These are phyloP conservation scores for Phataginus tricuspis DNA, from an alignment of 2,797 vertebrate species.

Conservation along the genomic window DNA sequence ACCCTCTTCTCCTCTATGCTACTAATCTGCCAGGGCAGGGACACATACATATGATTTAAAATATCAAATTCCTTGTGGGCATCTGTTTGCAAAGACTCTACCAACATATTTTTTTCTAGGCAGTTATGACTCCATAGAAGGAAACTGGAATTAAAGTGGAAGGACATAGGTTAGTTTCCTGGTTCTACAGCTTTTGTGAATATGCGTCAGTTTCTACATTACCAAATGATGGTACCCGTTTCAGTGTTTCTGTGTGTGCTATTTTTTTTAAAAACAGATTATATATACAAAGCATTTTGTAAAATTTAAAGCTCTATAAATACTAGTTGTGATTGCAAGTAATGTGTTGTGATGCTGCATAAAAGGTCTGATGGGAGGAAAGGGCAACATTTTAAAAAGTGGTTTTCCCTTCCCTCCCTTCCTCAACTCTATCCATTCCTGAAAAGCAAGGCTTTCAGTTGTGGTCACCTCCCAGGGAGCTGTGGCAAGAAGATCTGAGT, in stretches of 20 bases:
- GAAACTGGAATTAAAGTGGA: neutral
- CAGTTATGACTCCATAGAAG: neutral
- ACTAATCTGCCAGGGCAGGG: neutral
- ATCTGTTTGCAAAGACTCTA: neutral
- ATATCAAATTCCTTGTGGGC: neutral
- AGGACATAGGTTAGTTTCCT: neutral
- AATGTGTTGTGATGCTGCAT: neutral
- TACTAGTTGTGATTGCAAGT: neutral
- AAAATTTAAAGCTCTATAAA: slow-evolving; percentile 25
- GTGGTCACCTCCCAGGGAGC: neutral
- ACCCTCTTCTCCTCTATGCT: neutral
- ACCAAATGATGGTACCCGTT: neutral
- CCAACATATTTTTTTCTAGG: neutral
- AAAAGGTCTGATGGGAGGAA: neutral
- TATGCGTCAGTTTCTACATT: neutral
- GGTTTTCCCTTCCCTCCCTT: neutral
- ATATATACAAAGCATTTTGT: neutral
- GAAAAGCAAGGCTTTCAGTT: neutral
- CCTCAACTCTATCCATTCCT: neutral
- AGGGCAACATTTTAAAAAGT: neutral
- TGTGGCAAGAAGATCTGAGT: neutral
- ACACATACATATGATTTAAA: neutral
- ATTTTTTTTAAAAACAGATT: neutral
- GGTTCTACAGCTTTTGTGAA: neutral
- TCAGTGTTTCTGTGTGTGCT: neutral